Evolutionary conservation across 1,140 invertebrate genomes (phyloP).

Genomic region (Mercenaria mercenaria): DNA sequence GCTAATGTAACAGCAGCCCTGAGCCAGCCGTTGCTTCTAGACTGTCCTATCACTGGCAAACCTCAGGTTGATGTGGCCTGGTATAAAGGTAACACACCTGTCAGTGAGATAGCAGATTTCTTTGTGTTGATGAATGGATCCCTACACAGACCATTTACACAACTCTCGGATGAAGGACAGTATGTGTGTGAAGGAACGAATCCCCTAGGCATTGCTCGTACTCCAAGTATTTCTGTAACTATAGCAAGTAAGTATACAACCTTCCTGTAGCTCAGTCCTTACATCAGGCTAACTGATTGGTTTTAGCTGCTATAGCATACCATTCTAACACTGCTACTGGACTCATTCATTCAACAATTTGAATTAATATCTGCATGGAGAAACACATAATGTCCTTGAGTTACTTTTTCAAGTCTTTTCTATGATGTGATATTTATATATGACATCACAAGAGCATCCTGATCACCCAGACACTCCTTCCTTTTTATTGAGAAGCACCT

Average conservation of each 20-base stretch:
- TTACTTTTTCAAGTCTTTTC: too few relatives aligned
- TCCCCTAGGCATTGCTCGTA: slow-evolving; percentile 64
- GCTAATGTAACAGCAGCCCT: slow-evolving; percentile 64
- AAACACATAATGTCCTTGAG: too few relatives aligned
- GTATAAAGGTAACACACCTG: slow-evolving; percentile 64
- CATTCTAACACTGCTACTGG: too few relatives aligned
- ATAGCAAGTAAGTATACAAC: slow-evolving; percentile 78
- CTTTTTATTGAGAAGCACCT: too few relatives aligned
- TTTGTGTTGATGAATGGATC: slow-evolving; percentile 72
- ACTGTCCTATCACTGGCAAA: slow-evolving; percentile 74
- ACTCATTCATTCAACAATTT: too few relatives aligned
- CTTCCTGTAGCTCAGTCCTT: neutral
- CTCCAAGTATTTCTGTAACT: slow-evolving; percentile 66
- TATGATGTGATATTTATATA: too few relatives aligned
- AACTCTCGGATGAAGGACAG: slow-evolving; percentile 65
- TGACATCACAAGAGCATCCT: too few relatives aligned
- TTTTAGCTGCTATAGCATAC: too few relatives aligned
- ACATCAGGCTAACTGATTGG: too few relatives aligned
- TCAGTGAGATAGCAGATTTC: slow-evolving; percentile 47
- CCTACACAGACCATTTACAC: slow-evolving; percentile 63
- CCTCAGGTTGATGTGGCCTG: slow-evolving; percentile 71
- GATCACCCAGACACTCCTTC: too few relatives aligned
- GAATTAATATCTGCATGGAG: too few relatives aligned
- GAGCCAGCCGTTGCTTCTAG: slow-evolving; percentile 58
- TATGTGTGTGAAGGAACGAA: slow-evolving; percentile 78